Base-by-base conservation (phyloP, 2,797 vertebrate genomes). In the Danio tinwini region DNA sequence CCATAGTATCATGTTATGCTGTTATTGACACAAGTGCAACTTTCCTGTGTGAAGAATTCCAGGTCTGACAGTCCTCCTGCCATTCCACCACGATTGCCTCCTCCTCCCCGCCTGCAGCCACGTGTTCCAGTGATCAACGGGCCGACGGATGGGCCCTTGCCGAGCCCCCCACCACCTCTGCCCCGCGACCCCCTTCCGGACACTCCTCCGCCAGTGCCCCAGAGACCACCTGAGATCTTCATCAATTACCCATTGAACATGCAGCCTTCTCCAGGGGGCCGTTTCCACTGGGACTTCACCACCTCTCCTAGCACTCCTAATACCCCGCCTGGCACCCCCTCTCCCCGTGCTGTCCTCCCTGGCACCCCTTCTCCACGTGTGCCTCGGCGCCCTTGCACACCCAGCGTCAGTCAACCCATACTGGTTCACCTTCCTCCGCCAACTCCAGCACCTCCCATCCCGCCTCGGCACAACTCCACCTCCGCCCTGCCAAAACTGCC, bases 401-500 rank as follows among this genome's bases (percentile, higher is more conserved):
- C 95, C 83, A 95, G 93, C 88, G 62, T 94, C 55, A 93, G 93
- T 85, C 95, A 96, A 88, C 95, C 93, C 91, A 94, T 87, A 91
- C 94, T 96, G 21, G 93, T 86, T 61, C 91, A 92, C 12, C 86
- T 91, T 0, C 89, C 92, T 1, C 82, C 84, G 0, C 88, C 94
- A 85, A 89, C 86, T 17, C 85, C 89, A 0, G 97, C 96, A 0
- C 97, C 97, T 0, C 97, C 97, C 0, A 91, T 98, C 7, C 97
- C 97, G 0, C 97, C 97, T 0, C 93, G 98, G 83, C 95, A 98
- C 90, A 97, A 96, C 89, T 96, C 95, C 72, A 96, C 93, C 88
- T 94, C 95, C 0, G 94, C 96, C 85, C 91, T 98, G 39, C 98
- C 98, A 19, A 98, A 98, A 93, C 95, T 99, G 90, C 98, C 97